Base-by-base conservation (phyloP, 2,113 vertebrate genomes). In the Tragelaphus scriptus region DNA sequence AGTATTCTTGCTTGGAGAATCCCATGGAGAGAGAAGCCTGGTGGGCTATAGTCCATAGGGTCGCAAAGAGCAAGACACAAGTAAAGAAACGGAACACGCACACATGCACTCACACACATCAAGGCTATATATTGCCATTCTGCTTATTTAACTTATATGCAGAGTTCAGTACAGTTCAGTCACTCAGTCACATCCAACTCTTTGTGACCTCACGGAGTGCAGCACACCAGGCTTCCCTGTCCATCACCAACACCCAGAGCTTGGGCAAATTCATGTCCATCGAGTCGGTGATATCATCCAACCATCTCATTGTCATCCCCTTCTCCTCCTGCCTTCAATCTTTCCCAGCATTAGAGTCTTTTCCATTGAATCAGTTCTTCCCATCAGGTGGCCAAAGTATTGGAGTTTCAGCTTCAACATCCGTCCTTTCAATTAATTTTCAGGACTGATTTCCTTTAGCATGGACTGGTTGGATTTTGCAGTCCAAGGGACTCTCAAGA, bases 51-150 rank as follows among this genome's bases (percentile, higher is more conserved):
- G n/a, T 36, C 65, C 65, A 71, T 21, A 71, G n/a, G 9, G 65
- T 36, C 2, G 0, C 65, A 71, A 71, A 36, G 19, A 36, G n/a
- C 9, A 0, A 71, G n/a, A 36, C 65, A 71, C 1, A 2, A 71
- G 65, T 36, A 71, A 21, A 36, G n/a, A 71, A 71, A 36, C 36
- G 65, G 65, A 71, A 71, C n/a, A 36, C 0, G 0, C n/a, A 71
- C 65, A 36, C 17, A 71, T 1, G 17, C 65, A 71, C 1, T 2
- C n/a, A 71, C 65, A 36, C 65, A 71, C 2, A 4, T 36, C 19
- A 71, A 71, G 65, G 65, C 65, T 71, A 21, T 36, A 68, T 21
- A 68, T 36, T 36, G n/a, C 17, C n/a, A 68, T 36, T 36, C 17
- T 68, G 17, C 65, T 68, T 68, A 68, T 68, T 68, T 68, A 68